Percentiles rank a stretch among this genome's conserved stretches.
Conservation (phyloP, 2,888 invertebrate genomes). For the Aspidiotus rigidus region DNA sequence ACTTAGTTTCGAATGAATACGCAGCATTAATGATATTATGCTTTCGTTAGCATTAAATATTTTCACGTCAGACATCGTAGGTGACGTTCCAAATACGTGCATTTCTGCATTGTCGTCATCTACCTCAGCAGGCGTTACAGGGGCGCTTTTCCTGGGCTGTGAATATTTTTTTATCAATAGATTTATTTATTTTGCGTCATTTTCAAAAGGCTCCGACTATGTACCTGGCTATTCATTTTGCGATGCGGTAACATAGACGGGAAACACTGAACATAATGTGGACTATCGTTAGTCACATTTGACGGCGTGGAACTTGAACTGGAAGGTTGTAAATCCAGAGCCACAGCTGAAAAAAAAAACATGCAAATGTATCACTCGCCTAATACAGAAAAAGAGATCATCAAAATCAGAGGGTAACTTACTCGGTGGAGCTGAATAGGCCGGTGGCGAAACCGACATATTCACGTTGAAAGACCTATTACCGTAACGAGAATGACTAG, state of each 20-base stretch:
- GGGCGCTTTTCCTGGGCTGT: constrained; percentile 11
- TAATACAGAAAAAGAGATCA: not conserved
- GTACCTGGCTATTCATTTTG: constrained; percentile 6
- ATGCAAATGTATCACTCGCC: not conserved
- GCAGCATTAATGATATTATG: constrained; percentile 77
- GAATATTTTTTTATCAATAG: too few relatives aligned
- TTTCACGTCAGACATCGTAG: constrained; percentile 11
- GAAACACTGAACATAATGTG: constrained; percentile 18
- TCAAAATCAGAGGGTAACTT: too few relatives aligned
- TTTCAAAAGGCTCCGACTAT: not conserved
- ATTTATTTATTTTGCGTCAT: too few relatives aligned
- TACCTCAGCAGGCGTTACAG: constrained; percentile 3
- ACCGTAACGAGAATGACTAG: constrained; percentile 19
- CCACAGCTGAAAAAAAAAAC: constrained; percentile 1
- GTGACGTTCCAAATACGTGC: not conserved
- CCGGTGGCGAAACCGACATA: not conserved
- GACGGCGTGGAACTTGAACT: constrained; percentile 14
- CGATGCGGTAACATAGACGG: constrained; percentile 15
- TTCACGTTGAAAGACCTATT: constrained; percentile 14
- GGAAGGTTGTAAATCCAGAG: constrained; percentile 21
- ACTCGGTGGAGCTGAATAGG: not conserved
- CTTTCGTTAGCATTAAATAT: constrained; percentile 59
- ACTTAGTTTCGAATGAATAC: constrained; percentile 80
- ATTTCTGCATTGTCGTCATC: not conserved
- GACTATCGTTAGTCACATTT: constrained; percentile 12